Evolutionary conservation across 2,888 invertebrate genomes (phyloP).

Genomic region (Leptinotarsa haldemani): DNA sequence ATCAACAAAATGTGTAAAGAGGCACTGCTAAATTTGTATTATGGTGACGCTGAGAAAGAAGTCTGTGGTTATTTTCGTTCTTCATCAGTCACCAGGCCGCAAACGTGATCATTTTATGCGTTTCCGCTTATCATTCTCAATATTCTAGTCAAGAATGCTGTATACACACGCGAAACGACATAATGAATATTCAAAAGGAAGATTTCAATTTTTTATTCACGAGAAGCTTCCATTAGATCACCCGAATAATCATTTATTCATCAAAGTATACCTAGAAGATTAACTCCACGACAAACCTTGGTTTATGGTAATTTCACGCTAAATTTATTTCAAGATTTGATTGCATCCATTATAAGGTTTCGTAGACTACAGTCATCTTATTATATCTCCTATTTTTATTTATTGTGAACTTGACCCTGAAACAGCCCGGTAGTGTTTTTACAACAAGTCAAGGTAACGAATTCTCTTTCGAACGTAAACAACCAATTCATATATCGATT

Average conservation of each 20-base stretch:
- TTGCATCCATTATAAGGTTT: not conserved
- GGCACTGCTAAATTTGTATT: too few relatives aligned
- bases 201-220: not conserved
- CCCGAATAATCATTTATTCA: not conserved
- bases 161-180: not conserved
- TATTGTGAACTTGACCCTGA: constrained; percentile 9
- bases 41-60: too few relatives aligned
- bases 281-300: not conserved
- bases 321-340: not conserved
- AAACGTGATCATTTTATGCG: too few relatives aligned
- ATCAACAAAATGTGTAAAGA: too few relatives aligned
- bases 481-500: too few relatives aligned
- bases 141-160: not conserved
- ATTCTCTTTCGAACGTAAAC: too few relatives aligned
- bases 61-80: too few relatives aligned
- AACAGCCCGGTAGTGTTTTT: not conserved
- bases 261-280: constrained; percentile 2
- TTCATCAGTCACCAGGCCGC: too few relatives aligned
- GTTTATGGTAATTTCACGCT: not conserved
- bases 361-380: not conserved
- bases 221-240: not conserved
- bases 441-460: not conserved
- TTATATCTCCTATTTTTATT: not conserved
- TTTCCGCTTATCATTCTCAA: not conserved
- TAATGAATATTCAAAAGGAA: not conserved